Base-by-base conservation (phyloP, 2,888 invertebrate species). In the Melanophora roralis region DNA sequence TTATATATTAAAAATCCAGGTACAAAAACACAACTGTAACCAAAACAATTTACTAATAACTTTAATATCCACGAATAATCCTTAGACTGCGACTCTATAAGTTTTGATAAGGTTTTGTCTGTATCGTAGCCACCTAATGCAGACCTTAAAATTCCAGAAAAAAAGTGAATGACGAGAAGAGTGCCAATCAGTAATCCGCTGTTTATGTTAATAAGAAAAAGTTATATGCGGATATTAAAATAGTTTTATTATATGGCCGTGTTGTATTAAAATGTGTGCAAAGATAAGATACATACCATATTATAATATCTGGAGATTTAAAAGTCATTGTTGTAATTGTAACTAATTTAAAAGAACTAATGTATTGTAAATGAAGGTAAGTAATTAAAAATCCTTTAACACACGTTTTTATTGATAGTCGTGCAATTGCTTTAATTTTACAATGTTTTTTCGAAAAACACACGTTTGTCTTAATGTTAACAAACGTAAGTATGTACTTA, bases 11-110 rank as follows among this genome's bases (percentile, higher is more conserved):
- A 90, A 87, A 93, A 94, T 57, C 96, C 96, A 1, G 98, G 98
- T 75, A 97, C 89, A 87, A 98, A 92, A 71, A 98, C 92, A n/a
- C 96, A 96, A 2, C 94, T 93, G 89, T 98, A 98, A 12, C 97
- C 97, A 16, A 96, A 91, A 69, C 97, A 91, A 90, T 98, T 98
- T 23, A 96, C 91, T 45, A 93, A 86, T 45, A 98, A 91, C 82
- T 95, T 93, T 83, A 96, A 91, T 16, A 96, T 86, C 98, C 98
- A 96, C 74, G 91, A 91, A 83, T 93, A 93, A 73, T 92, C 91
- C 59, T 90, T 89, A 6, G 91, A 90, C 43, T 91, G 90, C 49
- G 91, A 87, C 82, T 90, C 90, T 57, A 91, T 88, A 57, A 91
- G 82, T 81, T 91, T 89, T 0, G 89, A 88, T 9, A 89, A 82